Evolutionary conservation across 2,888 invertebrate genomes (phyloP).

Genomic region (Yponomeuta cagnagella): DNA sequence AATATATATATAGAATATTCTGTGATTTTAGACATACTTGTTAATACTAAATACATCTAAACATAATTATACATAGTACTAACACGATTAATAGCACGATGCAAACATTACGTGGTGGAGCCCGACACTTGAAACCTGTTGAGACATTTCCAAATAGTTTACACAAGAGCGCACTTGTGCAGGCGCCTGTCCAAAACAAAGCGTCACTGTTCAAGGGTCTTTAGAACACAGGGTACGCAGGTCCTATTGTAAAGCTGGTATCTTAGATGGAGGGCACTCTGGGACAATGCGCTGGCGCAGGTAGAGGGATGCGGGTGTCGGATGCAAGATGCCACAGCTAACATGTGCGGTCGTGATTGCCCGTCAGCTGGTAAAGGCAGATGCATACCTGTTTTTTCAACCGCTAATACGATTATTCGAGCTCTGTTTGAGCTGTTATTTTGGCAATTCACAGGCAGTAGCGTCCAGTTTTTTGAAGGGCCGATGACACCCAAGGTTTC

Average conservation of each 20-base stretch:
- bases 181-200: conserved; percentile 43
- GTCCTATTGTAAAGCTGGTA: conserved; percentile 37
- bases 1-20: too few relatives aligned
- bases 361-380: conserved; percentile 14
- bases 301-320: conserved; percentile 60
- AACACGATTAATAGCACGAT: too few relatives aligned
- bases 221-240: conserved; percentile 54
- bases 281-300: conserved; percentile 54
- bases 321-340: conserved; percentile 34
- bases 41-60: too few relatives aligned
- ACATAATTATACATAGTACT: too few relatives aligned
- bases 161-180: conserved; percentile 18
- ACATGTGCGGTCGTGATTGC: conserved; percentile 14
- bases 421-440: neutral
- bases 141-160: neutral
- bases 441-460: neutral
- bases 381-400: conserved; percentile 9
- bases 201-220: conserved; percentile 44
- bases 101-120: neutral
- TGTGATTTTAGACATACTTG: too few relatives aligned
- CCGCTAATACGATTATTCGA: conserved; percentile 7
- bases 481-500: conserved; percentile 1
- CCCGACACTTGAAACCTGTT: neutral
- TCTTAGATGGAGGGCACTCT: conserved; percentile 27
- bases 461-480: neutral